Percentiles rank a stretch among this genome's conserved stretches.
Evolutionary conservation across 2,888 invertebrate species (phyloP).

Genomic region (Drosophila vallismaia): DNA sequence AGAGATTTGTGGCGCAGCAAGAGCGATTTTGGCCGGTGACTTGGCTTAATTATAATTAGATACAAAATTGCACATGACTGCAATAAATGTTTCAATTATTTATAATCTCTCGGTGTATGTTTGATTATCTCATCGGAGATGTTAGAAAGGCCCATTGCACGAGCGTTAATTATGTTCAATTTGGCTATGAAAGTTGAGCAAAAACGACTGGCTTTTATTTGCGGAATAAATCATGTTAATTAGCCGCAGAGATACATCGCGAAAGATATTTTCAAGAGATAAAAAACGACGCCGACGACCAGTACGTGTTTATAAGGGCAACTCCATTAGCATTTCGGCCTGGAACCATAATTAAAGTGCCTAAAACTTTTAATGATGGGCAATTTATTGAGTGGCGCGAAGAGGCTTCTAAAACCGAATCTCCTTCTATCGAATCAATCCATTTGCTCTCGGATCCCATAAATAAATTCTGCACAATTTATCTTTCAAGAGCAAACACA

Average conservation of each 20-base stretch:
- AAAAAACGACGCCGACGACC: neutral
- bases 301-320: constrained; percentile 20
- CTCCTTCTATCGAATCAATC: constrained; percentile 49
- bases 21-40: constrained; percentile 19
- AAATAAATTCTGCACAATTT: constrained; percentile 68
- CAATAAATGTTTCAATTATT: constrained; percentile 77
- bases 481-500: constrained; percentile 56
- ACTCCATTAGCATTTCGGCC: constrained; percentile 45
- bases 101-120: constrained; percentile 45
- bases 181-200: constrained; percentile 61
- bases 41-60: constrained; percentile 70
- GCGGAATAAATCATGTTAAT: constrained; percentile 42
- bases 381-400: constrained; percentile 63
- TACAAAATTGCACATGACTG: constrained; percentile 74
- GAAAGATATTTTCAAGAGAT: neutral
- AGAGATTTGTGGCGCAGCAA: constrained; percentile 11
- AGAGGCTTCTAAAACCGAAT: constrained; percentile 15
- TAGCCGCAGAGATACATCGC: constrained; percentile 22
- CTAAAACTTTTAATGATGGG: constrained; percentile 67
- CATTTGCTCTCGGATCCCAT: constrained; percentile 49
- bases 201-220: constrained; percentile 49
- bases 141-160: constrained; percentile 45
- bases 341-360: constrained; percentile 58
- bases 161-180: constrained; percentile 73
- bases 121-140: constrained; percentile 14